Evolutionary conservation across 2,113 vertebrate genomes (phyloP), one percentile per base, ranked within the genome.

Genomic region (Callorhinus ursinus): DNA sequence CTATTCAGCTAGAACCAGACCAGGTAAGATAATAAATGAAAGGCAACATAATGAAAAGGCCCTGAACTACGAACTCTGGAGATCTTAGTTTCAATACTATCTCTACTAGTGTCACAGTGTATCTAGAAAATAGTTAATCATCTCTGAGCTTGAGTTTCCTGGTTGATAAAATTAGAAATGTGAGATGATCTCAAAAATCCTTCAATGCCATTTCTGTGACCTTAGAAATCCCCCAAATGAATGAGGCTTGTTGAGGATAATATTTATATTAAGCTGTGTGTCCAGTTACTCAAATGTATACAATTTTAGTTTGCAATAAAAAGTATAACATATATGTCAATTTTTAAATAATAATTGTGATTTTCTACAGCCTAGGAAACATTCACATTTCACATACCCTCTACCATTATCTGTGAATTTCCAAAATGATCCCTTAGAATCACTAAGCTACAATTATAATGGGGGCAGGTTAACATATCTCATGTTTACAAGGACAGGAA

Each of bases 1-100:
- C 99, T 88, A 99, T 99, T 97, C 99, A 99, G 72, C 99, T 99
- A 72, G 99, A 99, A 97, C 99, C 99, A 33, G 99, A 99, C 95
- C 99, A 99, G 99, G 99, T 99, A 98, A 98, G 95, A 77, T 15
- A 36, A 14, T 53, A 36, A 39, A 22, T 71, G 10, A 81, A 82
- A 88, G 15, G 1, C 36, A 79, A 13, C 11, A 2, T 22, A 71
- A 63, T 57, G 67, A 39, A 94, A 55, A 91, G 21, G 18, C n/a
- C 28, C 71, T 86, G 39, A 59, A 88, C 15, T 77, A 63, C 61
- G 21, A 94, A 71, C 36, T 89, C 39, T 86, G 33, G 33, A 49
- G 92, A 83, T 19, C 22, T 94, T 86, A 28, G 28, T 87, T 90
- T 95, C 19, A n/a, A 0, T 86, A 28, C 46, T 88, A 7, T 81